Conservation (phyloP, 35 echinoderm and acorn worm species). For the Strongylocentrotus purpuratus region DNA sequence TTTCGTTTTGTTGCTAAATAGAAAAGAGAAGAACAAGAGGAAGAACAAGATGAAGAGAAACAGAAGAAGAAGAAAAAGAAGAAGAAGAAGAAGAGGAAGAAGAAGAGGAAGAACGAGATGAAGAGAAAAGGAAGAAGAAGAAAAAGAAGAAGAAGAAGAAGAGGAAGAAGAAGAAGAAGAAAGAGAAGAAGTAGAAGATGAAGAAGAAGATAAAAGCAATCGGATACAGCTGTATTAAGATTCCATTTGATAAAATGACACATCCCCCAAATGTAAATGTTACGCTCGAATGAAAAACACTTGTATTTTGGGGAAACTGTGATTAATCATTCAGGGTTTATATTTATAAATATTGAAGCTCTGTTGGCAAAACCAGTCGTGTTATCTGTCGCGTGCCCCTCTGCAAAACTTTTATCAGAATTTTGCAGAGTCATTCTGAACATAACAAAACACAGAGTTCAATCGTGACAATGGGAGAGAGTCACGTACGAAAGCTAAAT, state of each 20-base stretch:
- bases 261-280: background rate
- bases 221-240: background rate
- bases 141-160: too few relatives aligned
- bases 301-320: background rate
- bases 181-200: too few relatives aligned
- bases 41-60: too few relatives aligned
- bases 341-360: background rate
- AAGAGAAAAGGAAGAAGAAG: too few relatives aligned
- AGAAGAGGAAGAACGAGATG: too few relatives aligned
- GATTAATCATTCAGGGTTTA: background rate
- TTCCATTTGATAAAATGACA: background rate
- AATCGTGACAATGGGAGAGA: background rate
- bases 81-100: too few relatives aligned
- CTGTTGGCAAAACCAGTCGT: background rate
- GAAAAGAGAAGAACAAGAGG: too few relatives aligned
- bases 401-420: background rate
- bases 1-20: too few relatives aligned
- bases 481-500: background rate
- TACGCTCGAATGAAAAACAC: background rate
- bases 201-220: too few relatives aligned
- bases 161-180: too few relatives aligned
- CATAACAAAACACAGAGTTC: background rate
- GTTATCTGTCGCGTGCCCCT: background rate
- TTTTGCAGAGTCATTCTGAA: background rate
- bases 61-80: too few relatives aligned